Evolutionary conservation across 2,113 vertebrate species (phyloP).

Genomic region (Butorides virescens): DNA sequence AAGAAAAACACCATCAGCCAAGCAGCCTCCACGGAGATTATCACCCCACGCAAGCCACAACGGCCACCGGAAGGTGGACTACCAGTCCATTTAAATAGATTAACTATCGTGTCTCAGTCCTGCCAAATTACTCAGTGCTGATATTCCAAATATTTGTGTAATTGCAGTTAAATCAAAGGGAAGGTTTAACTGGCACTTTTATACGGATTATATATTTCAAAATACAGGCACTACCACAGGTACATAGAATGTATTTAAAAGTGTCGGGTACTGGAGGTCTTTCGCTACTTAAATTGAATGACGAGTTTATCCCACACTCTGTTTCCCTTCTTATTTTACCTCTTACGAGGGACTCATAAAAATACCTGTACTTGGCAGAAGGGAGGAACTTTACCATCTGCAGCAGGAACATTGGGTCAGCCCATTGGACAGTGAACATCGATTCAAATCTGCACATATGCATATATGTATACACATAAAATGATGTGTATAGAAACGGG

Average conservation of each 20-base stretch:
- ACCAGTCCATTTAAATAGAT: not conserved
- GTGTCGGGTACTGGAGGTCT: not conserved
- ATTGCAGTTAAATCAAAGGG: not conserved
- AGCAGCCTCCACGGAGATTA: not conserved
- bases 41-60: not conserved
- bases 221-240: accelerated
- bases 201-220: not conserved
- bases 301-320: not conserved
- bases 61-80: not conserved
- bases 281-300: not conserved
- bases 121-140: not conserved
- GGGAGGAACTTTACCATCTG: not conserved
- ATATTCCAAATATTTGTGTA: not conserved
- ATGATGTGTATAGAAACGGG: not conserved
- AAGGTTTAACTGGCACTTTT: not conserved
- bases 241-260: not conserved
- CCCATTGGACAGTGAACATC: not conserved
- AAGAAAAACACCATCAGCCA: not conserved
- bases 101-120: not conserved
- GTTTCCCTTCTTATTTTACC: not conserved
- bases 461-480: not conserved
- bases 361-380: not conserved
- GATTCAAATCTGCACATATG: not conserved
- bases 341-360: not conserved
- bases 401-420: not conserved